Base-by-base conservation (phyloP, 2,113 vertebrate species). In the Chlorodrepanis virens region DNA sequence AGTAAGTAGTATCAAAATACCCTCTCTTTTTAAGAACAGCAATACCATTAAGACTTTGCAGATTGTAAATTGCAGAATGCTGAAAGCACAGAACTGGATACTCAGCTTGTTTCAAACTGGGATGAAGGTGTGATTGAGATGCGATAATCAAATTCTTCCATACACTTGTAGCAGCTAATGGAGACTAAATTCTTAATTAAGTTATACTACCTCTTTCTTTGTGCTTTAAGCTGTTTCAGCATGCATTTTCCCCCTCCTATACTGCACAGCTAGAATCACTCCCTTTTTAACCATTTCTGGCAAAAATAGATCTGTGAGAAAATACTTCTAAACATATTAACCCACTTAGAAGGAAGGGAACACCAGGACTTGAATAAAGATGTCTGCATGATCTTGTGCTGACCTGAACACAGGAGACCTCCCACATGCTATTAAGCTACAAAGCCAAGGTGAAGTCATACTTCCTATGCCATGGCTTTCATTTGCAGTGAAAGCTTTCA, bases 321-420 rank as follows among this genome's bases (percentile, higher is more conserved):
- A 87, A 82, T 57, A 87, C 49, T 72, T 77, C 69, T 61, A 94
- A 90, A 79, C 94, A 71, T 64, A 82, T 71, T 82, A 92, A 90
- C 61, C 40, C 77, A 72, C 49, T 91, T 83, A 28, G 39, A 47
- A 65, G 33, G 78, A 87, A 83, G 57, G 21, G 59, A 83, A 68
- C 65, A 94, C 57, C n/a, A 72, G 35, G 31, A 83, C 15, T 25
- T 69, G 31, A 89, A 63, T 28, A 81, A 77, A 91, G 23, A 29
- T 52, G 13, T 35, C 39, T 50, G 19, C 24, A 50, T 10, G 59
- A 74, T 93, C 78, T 80, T 85, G 47, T 90, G n/a, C 45, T 89
- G 75, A 95, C 61, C 70, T 72, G 69, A 94, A 86, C 75, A 67
- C 19, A 52, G 80, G 70, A 42, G 35, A 65, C 16, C 28, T 83